phyloP scores from a whole-genome alignment of 2,113 vertebrate species.

The Rhynchomys soricoides region DNA sequence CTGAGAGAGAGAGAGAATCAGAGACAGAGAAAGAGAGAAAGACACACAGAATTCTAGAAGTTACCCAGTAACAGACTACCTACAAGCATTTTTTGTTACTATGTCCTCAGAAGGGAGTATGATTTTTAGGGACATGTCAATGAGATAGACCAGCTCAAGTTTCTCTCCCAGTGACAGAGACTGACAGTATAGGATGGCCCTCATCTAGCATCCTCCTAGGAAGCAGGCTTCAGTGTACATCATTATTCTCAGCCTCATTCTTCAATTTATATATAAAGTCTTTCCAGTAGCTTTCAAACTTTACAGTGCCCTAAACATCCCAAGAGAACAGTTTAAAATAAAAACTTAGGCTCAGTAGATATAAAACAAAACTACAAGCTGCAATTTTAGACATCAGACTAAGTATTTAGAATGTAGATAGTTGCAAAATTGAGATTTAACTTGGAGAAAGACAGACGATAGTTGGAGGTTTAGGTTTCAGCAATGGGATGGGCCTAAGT shows the following conservation, averaged over 20 bases:
- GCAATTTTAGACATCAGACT: not conserved
- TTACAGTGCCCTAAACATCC: not conserved
- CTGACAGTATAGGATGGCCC: not conserved
- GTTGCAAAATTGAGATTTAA: not conserved
- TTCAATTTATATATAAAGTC: not conserved
- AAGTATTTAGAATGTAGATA: not conserved
- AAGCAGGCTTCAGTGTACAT: slow-evolving; percentile 7
- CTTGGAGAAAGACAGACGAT: not conserved
- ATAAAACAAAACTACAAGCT: not conserved
- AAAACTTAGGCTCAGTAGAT: not conserved
- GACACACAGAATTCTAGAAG: not conserved
- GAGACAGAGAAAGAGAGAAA: too few species aligned
- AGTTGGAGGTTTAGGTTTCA: not conserved
- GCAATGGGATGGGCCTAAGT: not conserved
- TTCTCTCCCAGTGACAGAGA: not conserved
- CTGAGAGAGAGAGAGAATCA: too few species aligned
- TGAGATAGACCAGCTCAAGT: not conserved
- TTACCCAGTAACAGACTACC: not conserved
- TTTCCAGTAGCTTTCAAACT: not conserved
- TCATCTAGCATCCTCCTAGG: not conserved
- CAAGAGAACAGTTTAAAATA: not conserved
- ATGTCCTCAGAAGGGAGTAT: not conserved
- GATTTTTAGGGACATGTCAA: slow-evolving; percentile 11
- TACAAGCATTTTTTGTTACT: not conserved
- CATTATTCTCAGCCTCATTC: not conserved